A percentile compares a stretch with the other conserved stretches of the same genome.
Evolutionary conservation across 2,797 vertebrate species (phyloP).

Genomic region (Alectoris magna): DNA sequence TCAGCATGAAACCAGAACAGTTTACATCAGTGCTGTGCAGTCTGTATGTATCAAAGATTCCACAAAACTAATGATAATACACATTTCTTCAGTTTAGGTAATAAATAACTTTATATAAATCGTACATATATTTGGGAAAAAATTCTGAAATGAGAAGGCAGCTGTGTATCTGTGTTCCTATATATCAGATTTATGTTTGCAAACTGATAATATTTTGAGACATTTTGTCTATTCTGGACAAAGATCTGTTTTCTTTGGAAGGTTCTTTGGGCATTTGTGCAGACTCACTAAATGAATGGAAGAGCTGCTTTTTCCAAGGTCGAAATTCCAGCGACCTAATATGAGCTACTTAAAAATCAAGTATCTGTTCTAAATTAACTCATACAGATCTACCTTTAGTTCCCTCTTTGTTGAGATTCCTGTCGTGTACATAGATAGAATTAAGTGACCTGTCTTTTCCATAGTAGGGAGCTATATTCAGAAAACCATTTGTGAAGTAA

Average conservation of each 20-base stretch:
- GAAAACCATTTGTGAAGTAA: background rate
- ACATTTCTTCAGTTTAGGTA: background rate
- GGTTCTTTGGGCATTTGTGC: background rate
- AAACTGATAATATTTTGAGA: background rate
- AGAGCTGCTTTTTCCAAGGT: background rate
- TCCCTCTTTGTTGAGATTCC: background rate
- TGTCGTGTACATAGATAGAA: rapidly evolving
- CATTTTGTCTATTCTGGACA: background rate
- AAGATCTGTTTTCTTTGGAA: background rate
- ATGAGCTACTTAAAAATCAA: background rate
- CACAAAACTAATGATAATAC: background rate
- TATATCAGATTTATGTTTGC: background rate
- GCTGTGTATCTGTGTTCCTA: background rate
- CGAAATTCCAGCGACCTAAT: background rate
- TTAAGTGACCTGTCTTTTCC: background rate
- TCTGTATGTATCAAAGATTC: background rate
- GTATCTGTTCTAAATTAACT: background rate
- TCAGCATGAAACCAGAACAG: background rate
- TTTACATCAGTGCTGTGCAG: background rate
- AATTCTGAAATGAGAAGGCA: background rate
- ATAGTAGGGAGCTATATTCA: background rate
- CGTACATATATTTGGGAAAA: background rate
- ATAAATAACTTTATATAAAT: background rate
- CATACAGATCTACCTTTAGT: background rate
- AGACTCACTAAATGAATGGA: background rate